phyloP scores from a whole-genome alignment of 2,888 invertebrate species.

The Alviniconcha strummeri region DNA sequence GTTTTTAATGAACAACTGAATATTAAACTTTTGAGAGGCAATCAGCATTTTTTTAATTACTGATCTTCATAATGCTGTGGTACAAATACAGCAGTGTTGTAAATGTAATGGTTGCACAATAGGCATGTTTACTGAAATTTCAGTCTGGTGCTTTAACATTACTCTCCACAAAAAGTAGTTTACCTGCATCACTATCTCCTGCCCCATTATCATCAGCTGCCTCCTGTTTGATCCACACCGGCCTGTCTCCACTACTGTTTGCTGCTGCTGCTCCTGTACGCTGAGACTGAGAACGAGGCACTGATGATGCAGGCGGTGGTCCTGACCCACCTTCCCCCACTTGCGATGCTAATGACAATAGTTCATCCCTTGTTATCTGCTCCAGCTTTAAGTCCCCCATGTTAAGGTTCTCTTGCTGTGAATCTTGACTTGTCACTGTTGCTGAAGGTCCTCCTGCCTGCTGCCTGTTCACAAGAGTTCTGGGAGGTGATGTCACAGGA shows the following conservation, averaged over 20 bases:
- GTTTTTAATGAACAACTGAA: no score
- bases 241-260: slow-evolving; percentile 11
- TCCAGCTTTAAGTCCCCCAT: slow-evolving; percentile 27
- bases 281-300: background rate
- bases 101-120: no score
- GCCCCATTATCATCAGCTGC: slow-evolving; percentile 23
- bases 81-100: no score
- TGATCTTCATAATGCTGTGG: no score
- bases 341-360: slow-evolving; percentile 28
- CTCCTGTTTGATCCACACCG: slow-evolving; percentile 28
- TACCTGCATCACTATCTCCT: slow-evolving; percentile 13
- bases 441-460: slow-evolving; percentile 23
- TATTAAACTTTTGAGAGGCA: no score
- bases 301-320: slow-evolving; percentile 1
- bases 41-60: no score
- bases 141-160: no score
- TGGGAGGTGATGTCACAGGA: background rate
- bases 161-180: background rate
- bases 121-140: no score
- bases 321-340: slow-evolving; percentile 17
- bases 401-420: slow-evolving; percentile 20
- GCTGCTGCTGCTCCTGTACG: background rate
- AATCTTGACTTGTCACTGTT: slow-evolving; percentile 29
- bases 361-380: slow-evolving; percentile 26
- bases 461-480: slow-evolving; percentile 13